These are phyloP conservation scores for Andrena dorsata DNA, from an alignment of 2,888 invertebrate genomes.

Conservation along the genomic window DNA sequence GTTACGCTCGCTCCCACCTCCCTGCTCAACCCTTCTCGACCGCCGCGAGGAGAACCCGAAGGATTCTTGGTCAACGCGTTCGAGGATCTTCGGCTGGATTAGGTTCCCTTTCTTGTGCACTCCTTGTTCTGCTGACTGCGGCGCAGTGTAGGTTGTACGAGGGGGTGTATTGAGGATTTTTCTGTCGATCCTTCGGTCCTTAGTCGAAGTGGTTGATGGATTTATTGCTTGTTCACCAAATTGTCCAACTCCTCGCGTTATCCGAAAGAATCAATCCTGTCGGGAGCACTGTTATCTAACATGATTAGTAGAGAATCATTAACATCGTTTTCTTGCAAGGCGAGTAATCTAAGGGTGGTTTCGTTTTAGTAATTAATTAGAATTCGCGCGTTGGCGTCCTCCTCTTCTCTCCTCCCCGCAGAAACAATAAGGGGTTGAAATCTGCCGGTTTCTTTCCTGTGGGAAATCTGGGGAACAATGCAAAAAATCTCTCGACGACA, in stretches of 20 bases:
- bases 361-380: slow-evolving; percentile 63
- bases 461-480: slow-evolving; percentile 77
- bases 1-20: slow-evolving; percentile 58
- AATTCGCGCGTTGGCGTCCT: slow-evolving; percentile 38
- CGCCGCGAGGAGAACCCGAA: neutral
- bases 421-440: slow-evolving; percentile 69
- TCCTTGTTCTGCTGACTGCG: neutral
- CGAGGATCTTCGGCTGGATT: slow-evolving; percentile 26
- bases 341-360: slow-evolving; percentile 33
- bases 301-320: slow-evolving; percentile 18
- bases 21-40: neutral
- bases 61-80: slow-evolving; percentile 37
- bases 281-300: neutral
- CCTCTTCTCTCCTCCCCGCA: neutral
- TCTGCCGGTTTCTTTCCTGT: slow-evolving; percentile 74
- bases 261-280: neutral
- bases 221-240: neutral
- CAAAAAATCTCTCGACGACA: slow-evolving; percentile 73
- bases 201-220: neutral
- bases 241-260: neutral
- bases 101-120: slow-evolving; percentile 10
- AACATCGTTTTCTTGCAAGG: slow-evolving; percentile 12
- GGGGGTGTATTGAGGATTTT: neutral
- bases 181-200: neutral
- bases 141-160: neutral